These are phyloP conservation scores for Tethea ocularis DNA, from an alignment of 2,888 invertebrate species.

Conservation along the genomic window DNA sequence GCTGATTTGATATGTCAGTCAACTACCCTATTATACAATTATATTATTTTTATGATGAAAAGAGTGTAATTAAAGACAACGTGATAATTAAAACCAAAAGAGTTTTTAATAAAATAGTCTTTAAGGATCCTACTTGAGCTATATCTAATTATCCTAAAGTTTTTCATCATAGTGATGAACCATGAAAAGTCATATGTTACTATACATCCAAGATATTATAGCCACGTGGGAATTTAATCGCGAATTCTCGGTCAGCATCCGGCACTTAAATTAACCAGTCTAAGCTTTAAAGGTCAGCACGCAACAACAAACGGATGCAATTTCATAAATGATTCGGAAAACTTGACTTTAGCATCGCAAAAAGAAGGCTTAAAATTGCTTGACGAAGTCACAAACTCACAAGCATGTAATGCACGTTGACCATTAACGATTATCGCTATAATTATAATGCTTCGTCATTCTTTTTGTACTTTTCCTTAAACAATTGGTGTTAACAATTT, in stretches of 20 bases:
- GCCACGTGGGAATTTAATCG: neutral
- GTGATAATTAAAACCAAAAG: too few species aligned
- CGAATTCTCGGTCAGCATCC: neutral
- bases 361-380: neutral
- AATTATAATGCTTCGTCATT: neutral
- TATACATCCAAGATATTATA: neutral
- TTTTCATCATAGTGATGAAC: too few species aligned
- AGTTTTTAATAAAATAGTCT: too few species aligned
- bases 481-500: slow-evolving; percentile 4
- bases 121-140: too few species aligned
- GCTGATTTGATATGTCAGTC: too few species aligned
- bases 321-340: neutral
- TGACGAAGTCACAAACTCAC: neutral
- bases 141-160: too few species aligned
- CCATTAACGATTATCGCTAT: neutral
- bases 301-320: neutral
- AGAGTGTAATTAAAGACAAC: too few species aligned
- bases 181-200: too few species aligned
- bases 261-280: neutral
- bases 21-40: too few species aligned
- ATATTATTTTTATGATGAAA: too few species aligned
- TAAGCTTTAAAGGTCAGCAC: neutral
- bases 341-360: neutral
- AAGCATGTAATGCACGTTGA: neutral
- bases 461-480: neutral